Base-by-base conservation (phyloP, 2,797 vertebrate species). In the Muscicapa striata region DNA sequence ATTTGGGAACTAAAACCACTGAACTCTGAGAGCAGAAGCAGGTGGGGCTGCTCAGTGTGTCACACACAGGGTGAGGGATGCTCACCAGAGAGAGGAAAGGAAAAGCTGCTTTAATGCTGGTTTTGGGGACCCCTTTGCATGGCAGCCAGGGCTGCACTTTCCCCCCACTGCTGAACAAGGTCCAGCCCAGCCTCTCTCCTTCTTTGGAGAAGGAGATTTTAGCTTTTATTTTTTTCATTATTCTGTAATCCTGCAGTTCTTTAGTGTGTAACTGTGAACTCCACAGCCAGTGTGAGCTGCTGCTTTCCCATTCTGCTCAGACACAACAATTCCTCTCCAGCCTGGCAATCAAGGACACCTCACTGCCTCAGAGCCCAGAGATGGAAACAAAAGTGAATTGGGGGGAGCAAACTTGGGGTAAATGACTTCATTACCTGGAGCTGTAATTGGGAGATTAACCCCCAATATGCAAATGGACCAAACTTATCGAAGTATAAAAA, bases 141-240 rank as follows among this genome's bases (percentile, higher is more conserved):
- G 19, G 38, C 24, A 67, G n/a, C 8, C 76, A 81, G 40, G 52
- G 40, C 54, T 89, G 32, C 32, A 26, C 11, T 5, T 45, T 41
- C 8, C 36, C 18, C 26, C 13, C 23, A 13, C 0, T 13, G 41
- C 2, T 49, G 68, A 62, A 1, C 23, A 16, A n/a, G 9, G 22
- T 19, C 10, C 55, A 82, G 51, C 52, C 34, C 27, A 58, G 55
- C 22, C 36, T 26, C 36, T 55, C 22, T 54, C 21, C 54, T 54
- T 27, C 30, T 43, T 2, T 14, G 63, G 34, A 32, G 34, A 41
- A 36, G 17, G 18, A 59, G 15, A 45, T 64, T 54, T 45, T 1
- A 64, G 6, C 8, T 36, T 34, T 12, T 30, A 0, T 29, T 10
- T 63, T 30, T 19, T 8, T 1, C 36, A 41, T 51, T 0, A 26